A percentile compares a stretch with the other conserved stretches of the same genome.
Conservation (phyloP, 2,888 invertebrate species). For the Rhingia rostrata region DNA sequence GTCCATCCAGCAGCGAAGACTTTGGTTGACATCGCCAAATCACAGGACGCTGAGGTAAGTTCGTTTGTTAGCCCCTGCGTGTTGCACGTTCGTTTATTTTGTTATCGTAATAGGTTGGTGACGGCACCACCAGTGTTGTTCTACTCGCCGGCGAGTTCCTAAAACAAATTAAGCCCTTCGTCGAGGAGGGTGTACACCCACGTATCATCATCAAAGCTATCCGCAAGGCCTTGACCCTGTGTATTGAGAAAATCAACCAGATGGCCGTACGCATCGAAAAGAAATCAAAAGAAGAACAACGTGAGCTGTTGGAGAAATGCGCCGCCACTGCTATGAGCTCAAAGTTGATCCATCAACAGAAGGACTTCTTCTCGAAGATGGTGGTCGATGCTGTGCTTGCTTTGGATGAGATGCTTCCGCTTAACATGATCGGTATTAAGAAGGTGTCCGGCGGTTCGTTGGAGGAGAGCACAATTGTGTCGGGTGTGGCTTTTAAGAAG, state of each 20-base stretch:
- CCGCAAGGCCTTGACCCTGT: constrained; percentile 91
- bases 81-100: neutral
- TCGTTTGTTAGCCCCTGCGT: too few relatives aligned
- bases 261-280: constrained; percentile 91
- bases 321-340: constrained; percentile 98
- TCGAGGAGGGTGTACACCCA: constrained; percentile 98
- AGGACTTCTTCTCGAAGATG: constrained; percentile 97
- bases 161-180: constrained; percentile 95
- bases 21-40: constrained; percentile 98
- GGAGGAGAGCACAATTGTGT: constrained; percentile 94
- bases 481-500: constrained; percentile 98
- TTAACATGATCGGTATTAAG: constrained; percentile 99
- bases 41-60: constrained; percentile 97
- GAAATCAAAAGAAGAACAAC: constrained; percentile 84
- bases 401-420: constrained; percentile 93
- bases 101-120: constrained; percentile 89
- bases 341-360: constrained; percentile 97
- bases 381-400: constrained; percentile 98
- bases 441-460: constrained; percentile 93
- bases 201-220: constrained; percentile 95
- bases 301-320: constrained; percentile 90
- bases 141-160: constrained; percentile 97
- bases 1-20: constrained; percentile 99
- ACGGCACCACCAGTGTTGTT: constrained; percentile 99
- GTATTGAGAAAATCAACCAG: constrained; percentile 91